These are phyloP conservation scores for Glyptemys insculpta DNA, from an alignment of 2,797 vertebrate genomes.

Conservation along the genomic window DNA sequence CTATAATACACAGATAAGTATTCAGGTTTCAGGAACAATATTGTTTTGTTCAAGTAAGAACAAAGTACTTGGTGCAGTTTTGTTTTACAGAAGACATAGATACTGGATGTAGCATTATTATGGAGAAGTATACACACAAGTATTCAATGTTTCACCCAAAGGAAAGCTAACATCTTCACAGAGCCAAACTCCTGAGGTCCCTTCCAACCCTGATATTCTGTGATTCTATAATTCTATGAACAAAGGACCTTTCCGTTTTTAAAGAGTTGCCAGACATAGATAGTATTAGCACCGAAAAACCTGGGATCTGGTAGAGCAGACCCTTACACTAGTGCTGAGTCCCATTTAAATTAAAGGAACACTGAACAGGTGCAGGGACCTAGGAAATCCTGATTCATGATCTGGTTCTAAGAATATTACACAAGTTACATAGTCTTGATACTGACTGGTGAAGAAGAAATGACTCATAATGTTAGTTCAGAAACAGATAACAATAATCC, in stretches of 20 bases:
- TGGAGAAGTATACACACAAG: background rate
- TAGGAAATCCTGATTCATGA: background rate
- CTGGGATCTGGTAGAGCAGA: background rate
- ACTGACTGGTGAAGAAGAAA: background rate
- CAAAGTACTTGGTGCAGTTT: background rate
- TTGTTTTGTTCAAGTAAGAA: background rate
- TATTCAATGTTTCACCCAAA: rapidly evolving
- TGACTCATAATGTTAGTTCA: background rate
- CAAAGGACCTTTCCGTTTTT: rapidly evolving
- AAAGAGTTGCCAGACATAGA: rapidly evolving
- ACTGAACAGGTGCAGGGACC: background rate
- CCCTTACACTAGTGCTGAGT: background rate
- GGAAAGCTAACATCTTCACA: background rate
- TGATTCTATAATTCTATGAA: no score
- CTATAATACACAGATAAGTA: background rate
- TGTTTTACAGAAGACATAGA: background rate
- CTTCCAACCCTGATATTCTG: no score
- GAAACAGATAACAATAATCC: background rate
- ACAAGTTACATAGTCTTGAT: background rate
- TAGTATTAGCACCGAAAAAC: background rate
- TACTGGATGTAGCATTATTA: background rate
- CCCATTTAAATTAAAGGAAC: background rate
- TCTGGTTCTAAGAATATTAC: background rate
- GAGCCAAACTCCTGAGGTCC: no score
- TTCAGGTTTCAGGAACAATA: background rate